Percentiles rank a stretch among this genome's conserved stretches.
These are phyloP conservation scores for Flexamia atlantica DNA, from an alignment of 2,888 invertebrate genomes.

Conservation along the genomic window DNA sequence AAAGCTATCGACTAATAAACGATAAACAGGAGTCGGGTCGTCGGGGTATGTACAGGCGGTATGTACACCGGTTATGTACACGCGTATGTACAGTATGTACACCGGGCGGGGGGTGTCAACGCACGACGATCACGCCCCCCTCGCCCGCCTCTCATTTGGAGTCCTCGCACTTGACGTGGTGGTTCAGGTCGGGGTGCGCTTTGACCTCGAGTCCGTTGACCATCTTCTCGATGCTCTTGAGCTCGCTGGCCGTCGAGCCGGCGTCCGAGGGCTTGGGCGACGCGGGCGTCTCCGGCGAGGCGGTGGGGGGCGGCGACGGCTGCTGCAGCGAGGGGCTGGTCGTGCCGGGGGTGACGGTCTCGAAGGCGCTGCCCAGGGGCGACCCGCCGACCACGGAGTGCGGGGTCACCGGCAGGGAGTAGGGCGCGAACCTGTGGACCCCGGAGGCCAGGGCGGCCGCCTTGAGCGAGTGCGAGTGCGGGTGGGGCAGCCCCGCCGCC, in stretches of 20 bases:
- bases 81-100: conserved; percentile 34
- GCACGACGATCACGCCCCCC: conserved; percentile 43
- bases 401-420: conserved; percentile 82
- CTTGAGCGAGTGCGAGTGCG: conserved; percentile 77
- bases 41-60: conserved; percentile 43
- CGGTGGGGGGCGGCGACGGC: conserved; percentile 67
- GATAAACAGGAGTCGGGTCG: conserved; percentile 51
- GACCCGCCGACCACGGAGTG: conserved; percentile 76
- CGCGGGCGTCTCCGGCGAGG: conserved; percentile 61
- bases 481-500: conserved; percentile 66
- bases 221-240: conserved; percentile 98
- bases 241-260: conserved; percentile 84
- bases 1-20: conserved; percentile 62
- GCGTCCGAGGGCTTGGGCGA: conserved; percentile 72
- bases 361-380: conserved; percentile 89
- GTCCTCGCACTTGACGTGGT: conserved; percentile 62
- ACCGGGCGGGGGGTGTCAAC: conserved; percentile 34
- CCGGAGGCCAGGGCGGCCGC: conserved; percentile 78
- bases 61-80: conserved; percentile 28
- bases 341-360: conserved; percentile 89
- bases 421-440: conserved; percentile 92
- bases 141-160: conserved; percentile 52
- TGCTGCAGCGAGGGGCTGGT: conserved; percentile 71
- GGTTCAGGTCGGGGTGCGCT: conserved; percentile 69
- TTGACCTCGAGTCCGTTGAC: conserved; percentile 96